Evolutionary conservation across 1,140 invertebrate genomes (phyloP).

Genomic region (Drosophila arizonae): DNA sequence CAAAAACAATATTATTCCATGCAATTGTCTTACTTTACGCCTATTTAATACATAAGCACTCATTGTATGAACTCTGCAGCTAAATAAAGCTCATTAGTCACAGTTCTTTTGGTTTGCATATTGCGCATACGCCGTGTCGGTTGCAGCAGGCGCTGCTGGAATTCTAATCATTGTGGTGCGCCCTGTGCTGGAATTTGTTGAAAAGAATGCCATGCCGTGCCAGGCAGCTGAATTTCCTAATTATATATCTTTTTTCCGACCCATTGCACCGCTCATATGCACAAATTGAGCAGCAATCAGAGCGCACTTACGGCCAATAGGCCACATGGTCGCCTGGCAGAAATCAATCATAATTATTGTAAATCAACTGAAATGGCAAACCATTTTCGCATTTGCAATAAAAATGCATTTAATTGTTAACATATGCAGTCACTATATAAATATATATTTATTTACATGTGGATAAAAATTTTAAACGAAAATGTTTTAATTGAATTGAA

Average conservation of each 20-base stretch:
- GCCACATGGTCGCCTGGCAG: background rate
- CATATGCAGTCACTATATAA: background rate
- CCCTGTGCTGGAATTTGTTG: background rate
- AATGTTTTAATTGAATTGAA: conserved; percentile 65
- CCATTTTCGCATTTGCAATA: conserved; percentile 9
- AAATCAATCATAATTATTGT: conserved; percentile 38
- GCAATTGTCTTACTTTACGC: background rate
- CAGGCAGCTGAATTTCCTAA: conserved; percentile 19
- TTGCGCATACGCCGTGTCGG: conserved; percentile 24
- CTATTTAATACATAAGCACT: background rate
- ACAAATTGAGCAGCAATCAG: background rate
- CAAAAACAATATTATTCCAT: background rate
- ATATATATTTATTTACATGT: background rate
- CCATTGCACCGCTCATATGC: conserved; percentile 16
- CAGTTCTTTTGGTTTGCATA: conserved; percentile 1
- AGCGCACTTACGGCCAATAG: conserved; percentile 7
- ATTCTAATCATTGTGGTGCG: background rate
- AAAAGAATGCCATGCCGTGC: background rate
- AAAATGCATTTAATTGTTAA: conserved; percentile 20
- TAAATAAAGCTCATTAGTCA: conserved; percentile 22
- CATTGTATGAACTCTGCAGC: background rate
- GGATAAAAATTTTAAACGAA: background rate
- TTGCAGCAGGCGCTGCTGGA: background rate
- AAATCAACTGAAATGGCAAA: conserved; percentile 32
- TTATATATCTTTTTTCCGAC: conserved; percentile 44